Evolutionary conservation across 2,888 invertebrate genomes (phyloP).

Genomic region (Geotrupes spiniger): DNA sequence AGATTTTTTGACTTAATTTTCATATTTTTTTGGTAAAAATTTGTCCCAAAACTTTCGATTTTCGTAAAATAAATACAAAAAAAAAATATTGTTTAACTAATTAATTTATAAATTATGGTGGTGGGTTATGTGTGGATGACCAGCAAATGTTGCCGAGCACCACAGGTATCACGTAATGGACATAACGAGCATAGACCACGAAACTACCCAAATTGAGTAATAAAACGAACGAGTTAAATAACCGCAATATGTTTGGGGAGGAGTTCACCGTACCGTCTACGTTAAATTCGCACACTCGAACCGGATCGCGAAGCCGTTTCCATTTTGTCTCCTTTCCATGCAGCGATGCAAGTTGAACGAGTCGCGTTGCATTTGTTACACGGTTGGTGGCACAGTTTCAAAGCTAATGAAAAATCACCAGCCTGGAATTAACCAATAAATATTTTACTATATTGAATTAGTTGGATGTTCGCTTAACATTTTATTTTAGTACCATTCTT

Average conservation of each 20-base stretch:
- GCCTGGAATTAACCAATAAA: conserved; percentile 38
- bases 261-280: not conserved
- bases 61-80: too few relatives aligned
- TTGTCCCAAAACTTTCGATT: too few relatives aligned
- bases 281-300: not conserved
- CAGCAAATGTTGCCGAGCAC: conserved; percentile 1
- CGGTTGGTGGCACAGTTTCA: conserved; percentile 36
- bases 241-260: conserved; percentile 28
- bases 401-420: conserved; percentile 41
- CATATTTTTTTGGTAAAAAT: too few relatives aligned
- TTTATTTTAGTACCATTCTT: too few relatives aligned
- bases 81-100: too few relatives aligned
- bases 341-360: conserved; percentile 10
- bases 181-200: conserved; percentile 23
- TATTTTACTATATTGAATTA: conserved; percentile 37
- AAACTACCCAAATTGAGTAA: conserved; percentile 30
- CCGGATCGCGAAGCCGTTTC: conserved; percentile 15
- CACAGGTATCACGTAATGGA: conserved; percentile 15
- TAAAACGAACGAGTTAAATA: conserved; percentile 29
- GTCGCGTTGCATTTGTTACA: conserved; percentile 33
- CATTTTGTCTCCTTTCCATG: conserved; percentile 20
- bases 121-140: too few relatives aligned
- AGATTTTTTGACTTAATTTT: too few relatives aligned
- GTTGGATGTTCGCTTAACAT: conserved; percentile 15
- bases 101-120: too few relatives aligned